phyloP scores from a whole-genome alignment of 2,888 invertebrate species.

The Limnephilus rhombicus region DNA sequence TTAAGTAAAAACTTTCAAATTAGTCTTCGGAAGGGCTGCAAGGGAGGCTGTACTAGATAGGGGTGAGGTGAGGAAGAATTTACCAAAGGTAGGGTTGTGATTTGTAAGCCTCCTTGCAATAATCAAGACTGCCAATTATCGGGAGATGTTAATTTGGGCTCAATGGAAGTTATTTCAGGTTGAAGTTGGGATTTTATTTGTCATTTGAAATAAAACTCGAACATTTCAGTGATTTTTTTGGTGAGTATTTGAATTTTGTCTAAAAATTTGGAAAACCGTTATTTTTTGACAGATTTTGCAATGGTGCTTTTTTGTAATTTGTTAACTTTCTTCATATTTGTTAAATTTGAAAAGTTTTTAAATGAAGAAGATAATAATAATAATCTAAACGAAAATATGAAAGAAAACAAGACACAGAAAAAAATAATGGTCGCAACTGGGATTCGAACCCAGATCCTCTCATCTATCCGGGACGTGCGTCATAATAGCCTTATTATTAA shows the following conservation, averaged over 20 bases:
- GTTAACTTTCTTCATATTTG: too few species aligned
- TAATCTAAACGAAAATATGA: too few species aligned
- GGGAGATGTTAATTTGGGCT: not conserved
- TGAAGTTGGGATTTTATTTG: not conserved
- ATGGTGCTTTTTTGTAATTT: too few species aligned
- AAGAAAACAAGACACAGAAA: too few species aligned
- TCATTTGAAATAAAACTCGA: not conserved
- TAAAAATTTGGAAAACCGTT: too few species aligned
- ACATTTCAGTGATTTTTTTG: not conserved
- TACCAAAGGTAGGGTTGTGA: conserved; percentile 1
- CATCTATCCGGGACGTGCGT: too few species aligned
- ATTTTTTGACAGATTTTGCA: too few species aligned
- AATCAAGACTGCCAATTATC: not conserved
- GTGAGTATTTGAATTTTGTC: too few species aligned
- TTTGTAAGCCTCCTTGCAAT: conserved; percentile 1
- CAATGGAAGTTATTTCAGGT: not conserved
- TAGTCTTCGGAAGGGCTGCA: conserved; percentile 40
- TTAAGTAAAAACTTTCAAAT: conserved; percentile 60
- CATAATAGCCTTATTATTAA: too few species aligned
- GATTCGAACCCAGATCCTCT: too few species aligned
- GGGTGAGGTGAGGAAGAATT: not conserved
- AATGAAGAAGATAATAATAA: too few species aligned
- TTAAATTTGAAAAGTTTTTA: not conserved
- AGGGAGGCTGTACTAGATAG: not conserved
- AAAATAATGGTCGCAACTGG: too few species aligned